Conservation (phyloP, 2,888 invertebrate genomes). For the Cerastis rubricosa region DNA sequence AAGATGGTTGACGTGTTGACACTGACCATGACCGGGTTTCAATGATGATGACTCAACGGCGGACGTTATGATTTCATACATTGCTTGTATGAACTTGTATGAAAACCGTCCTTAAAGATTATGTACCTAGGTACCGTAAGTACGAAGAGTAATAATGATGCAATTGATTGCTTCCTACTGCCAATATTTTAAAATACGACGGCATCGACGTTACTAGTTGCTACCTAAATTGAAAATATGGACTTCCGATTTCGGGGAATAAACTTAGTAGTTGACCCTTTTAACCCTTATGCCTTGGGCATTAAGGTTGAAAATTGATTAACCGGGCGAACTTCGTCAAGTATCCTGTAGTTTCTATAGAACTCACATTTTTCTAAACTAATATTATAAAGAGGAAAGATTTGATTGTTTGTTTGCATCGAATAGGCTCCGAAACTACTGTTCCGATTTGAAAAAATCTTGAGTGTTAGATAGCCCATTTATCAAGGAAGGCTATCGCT, state of each 20-base stretch:
- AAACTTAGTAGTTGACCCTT: background rate
- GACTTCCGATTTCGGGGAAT: background rate
- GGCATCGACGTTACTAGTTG: background rate
- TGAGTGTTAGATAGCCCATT: too few species aligned
- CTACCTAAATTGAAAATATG: background rate
- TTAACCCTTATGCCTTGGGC: background rate
- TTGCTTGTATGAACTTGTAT: conserved; percentile 1
- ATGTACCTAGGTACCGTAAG: background rate
- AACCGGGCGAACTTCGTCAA: background rate
- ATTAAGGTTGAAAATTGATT: background rate
- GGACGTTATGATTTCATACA: conserved; percentile 18
- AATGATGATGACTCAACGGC: conserved; percentile 60
- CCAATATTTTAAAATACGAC: background rate
- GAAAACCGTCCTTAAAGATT: conserved; percentile 33
- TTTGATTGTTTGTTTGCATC: too few species aligned
- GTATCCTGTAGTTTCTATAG: background rate
- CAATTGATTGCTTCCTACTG: conserved; percentile 32
- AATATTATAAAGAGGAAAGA: too few species aligned
- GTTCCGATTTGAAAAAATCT: too few species aligned
- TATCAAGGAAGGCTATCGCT: too few species aligned
- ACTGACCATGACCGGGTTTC: conserved; percentile 70
- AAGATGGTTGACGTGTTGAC: conserved; percentile 57
- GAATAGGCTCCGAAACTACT: too few species aligned
- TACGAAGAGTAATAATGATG: conserved; percentile 24
- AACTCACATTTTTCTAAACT: background rate